Percentiles rank a stretch among this genome's conserved stretches.
phyloP scores from a whole-genome alignment of 2,888 invertebrate species.

The Drosophila lacicola region DNA sequence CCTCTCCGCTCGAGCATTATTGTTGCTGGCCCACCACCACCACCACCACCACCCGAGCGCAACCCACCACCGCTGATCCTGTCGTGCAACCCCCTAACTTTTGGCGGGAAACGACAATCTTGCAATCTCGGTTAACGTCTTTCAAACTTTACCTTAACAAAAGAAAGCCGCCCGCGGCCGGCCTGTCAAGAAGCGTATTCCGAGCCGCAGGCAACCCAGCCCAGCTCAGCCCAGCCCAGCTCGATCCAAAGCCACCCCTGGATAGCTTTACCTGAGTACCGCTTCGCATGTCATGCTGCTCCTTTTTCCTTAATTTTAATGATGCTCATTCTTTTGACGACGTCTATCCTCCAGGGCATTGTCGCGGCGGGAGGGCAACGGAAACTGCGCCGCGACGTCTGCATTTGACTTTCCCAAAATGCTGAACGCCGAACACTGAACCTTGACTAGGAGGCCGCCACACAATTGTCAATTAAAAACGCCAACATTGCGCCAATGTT shows the following conservation, averaged over 20 bases:
- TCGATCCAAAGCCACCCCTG: slow-evolving; percentile 58
- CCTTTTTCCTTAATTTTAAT: slow-evolving; percentile 66
- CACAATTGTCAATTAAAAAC: slow-evolving; percentile 72
- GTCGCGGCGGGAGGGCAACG: slow-evolving; percentile 61
- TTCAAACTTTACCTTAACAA: slow-evolving; percentile 55
- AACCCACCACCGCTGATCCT: slow-evolving; percentile 70
- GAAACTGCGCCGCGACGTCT: slow-evolving; percentile 42
- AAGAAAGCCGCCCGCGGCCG: slow-evolving; percentile 55
- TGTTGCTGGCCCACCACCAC: slow-evolving; percentile 50
- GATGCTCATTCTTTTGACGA: slow-evolving; percentile 58
- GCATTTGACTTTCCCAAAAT: slow-evolving; percentile 39
- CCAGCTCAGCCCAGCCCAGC: slow-evolving; percentile 7
- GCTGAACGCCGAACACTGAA: background rate
- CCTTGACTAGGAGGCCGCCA: slow-evolving; percentile 18
- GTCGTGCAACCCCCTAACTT: slow-evolving; percentile 75
- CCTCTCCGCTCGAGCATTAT: slow-evolving; percentile 63
- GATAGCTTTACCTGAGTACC: slow-evolving; percentile 66
- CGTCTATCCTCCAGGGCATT: slow-evolving; percentile 42
- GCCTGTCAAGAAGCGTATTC: slow-evolving; percentile 53
- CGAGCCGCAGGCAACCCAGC: slow-evolving; percentile 40
- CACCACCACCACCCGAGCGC: slow-evolving; percentile 69
- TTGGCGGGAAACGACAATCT: slow-evolving; percentile 71
- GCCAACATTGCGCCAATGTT: slow-evolving; percentile 69
- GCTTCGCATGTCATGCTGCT: slow-evolving; percentile 68
- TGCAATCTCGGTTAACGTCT: slow-evolving; percentile 63